Conservation (phyloP, 2,888 invertebrate genomes). For the Scaeva pyrastri region DNA sequence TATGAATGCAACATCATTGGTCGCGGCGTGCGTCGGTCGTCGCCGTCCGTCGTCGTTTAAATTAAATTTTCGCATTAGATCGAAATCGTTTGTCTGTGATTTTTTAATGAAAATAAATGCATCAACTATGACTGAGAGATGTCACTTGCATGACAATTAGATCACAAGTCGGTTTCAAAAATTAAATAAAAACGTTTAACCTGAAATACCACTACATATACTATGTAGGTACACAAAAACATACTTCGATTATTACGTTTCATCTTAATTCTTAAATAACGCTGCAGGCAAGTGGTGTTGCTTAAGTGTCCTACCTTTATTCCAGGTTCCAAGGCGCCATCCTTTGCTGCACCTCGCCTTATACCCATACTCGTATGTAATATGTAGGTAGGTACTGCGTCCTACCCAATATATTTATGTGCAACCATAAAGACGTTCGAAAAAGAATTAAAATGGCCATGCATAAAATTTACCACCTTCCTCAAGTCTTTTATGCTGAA, state of each 20-base stretch:
- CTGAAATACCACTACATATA: background rate
- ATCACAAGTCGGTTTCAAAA: conserved; percentile 39
- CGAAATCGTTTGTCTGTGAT: background rate
- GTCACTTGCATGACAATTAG: conserved; percentile 70
- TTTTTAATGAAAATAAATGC: background rate
- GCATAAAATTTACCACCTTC: conserved; percentile 60
- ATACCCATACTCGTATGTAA: background rate
- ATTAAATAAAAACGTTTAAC: conserved; percentile 11
- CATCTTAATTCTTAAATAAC: conserved; percentile 1
- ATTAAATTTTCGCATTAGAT: background rate
- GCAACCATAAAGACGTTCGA: conserved; percentile 1
- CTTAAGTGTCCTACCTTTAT: conserved; percentile 21
- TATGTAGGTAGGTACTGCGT: background rate
- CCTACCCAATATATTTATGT: conserved; percentile 4
- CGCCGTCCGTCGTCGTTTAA: too few relatives aligned
- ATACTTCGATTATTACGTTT: background rate
- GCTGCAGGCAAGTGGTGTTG: background rate
- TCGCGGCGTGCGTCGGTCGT: too few relatives aligned
- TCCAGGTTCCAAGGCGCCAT: conserved; percentile 55
- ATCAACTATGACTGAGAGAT: background rate
- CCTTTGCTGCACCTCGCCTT: conserved; percentile 5
- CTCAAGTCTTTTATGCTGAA: conserved; percentile 27
- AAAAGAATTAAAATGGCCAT: conserved; percentile 42
- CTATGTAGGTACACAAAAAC: too few relatives aligned
- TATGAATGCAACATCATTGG: too few relatives aligned